phyloP scores from a whole-genome alignment of 2,888 invertebrate species.

The Cryptocheilus praepositus region DNA sequence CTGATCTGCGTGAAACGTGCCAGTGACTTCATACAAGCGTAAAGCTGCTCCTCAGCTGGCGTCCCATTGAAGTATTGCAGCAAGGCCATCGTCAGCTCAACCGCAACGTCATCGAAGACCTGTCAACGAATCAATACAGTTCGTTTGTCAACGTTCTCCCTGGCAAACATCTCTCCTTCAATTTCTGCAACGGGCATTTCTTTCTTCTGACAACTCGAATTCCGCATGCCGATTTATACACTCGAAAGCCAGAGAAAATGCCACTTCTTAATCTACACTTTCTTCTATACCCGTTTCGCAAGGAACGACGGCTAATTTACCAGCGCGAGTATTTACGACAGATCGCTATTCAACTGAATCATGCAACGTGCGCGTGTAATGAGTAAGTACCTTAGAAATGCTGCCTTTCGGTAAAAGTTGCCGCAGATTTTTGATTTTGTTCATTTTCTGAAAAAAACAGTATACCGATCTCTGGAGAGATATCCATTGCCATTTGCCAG shows the following conservation, averaged over 20 bases:
- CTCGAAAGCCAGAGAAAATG: too few relatives aligned
- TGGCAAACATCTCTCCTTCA: too few relatives aligned
- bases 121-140: constrained; percentile 73
- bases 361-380: too few relatives aligned
- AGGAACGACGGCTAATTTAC: too few relatives aligned
- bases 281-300: too few relatives aligned
- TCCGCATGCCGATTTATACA: too few relatives aligned
- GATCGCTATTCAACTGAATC: too few relatives aligned
- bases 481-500: constrained; percentile 58
- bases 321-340: too few relatives aligned
- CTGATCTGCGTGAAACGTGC: constrained; percentile 85
- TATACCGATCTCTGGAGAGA: constrained; percentile 70
- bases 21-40: constrained; percentile 86
- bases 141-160: background rate
- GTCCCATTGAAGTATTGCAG: constrained; percentile 90
- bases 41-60: constrained; percentile 87
- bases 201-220: too few relatives aligned
- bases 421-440: constrained; percentile 80
- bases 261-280: too few relatives aligned
- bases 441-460: constrained; percentile 81
- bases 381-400: constrained; percentile 78
- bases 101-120: constrained; percentile 96
- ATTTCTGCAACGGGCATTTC: too few relatives aligned
- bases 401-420: constrained; percentile 80
- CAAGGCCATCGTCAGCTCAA: constrained; percentile 93